These are phyloP conservation scores for Sesamia inferens DNA, from an alignment of 2,888 invertebrate species.

Conservation along the genomic window DNA sequence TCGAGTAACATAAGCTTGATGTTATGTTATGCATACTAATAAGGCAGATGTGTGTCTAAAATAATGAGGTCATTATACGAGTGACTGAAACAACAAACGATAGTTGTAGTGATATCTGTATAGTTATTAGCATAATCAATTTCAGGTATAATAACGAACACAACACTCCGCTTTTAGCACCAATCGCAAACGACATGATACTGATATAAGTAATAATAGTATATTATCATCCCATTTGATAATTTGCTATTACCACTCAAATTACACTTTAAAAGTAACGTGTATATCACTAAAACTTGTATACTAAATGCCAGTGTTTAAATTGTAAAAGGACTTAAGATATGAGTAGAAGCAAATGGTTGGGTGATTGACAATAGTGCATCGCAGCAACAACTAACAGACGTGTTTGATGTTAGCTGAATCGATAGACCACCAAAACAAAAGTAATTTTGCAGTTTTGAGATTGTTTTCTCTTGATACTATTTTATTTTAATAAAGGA, in stretches of 20 bases:
- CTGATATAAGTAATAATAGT: constrained; percentile 11
- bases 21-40: constrained; percentile 1
- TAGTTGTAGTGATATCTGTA: not conserved
- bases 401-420: not conserved
- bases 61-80: not conserved
- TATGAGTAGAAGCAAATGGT: not conserved
- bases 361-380: not conserved
- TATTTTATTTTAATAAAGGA: too few relatives aligned
- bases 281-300: constrained; percentile 16
- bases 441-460: not conserved
- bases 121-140: constrained; percentile 12
- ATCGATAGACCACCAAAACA: not conserved
- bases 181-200: constrained; percentile 11
- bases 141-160: constrained; percentile 11
- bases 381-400: not conserved
- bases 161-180: constrained; percentile 22
- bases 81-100: not conserved
- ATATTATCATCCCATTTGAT: not conserved
- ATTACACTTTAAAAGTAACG: not conserved
- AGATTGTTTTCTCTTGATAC: not conserved
- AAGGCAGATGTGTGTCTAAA: too few relatives aligned
- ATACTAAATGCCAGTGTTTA: constrained; percentile 3
- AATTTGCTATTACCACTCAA: constrained; percentile 8
- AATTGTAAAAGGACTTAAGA: constrained; percentile 6
- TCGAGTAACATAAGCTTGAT: too few relatives aligned